Percentiles rank a stretch among this genome's conserved stretches.
These are phyloP conservation scores for Sphaerolaimus hirsutus DNA, from an alignment of 2,888 invertebrate species.

Conservation along the genomic window DNA sequence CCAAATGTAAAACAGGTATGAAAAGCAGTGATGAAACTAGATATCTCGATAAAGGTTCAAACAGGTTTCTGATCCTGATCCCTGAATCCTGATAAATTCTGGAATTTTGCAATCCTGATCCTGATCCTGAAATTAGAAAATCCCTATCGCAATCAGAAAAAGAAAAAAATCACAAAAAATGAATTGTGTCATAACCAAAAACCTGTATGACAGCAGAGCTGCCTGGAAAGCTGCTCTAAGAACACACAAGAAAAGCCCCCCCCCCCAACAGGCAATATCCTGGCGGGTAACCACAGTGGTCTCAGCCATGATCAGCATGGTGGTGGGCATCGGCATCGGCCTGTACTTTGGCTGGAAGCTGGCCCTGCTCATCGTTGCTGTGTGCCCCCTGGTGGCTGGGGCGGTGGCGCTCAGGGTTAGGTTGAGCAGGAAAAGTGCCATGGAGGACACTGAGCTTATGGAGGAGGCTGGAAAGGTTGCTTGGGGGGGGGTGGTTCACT, in stretches of 20 bases:
- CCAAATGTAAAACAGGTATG: slow-evolving; percentile 28
- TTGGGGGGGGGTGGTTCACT: too few relatives aligned
- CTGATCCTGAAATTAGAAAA: too few relatives aligned
- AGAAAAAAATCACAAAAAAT: too few relatives aligned
- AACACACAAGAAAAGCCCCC: not conserved
- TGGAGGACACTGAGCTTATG: slow-evolving; percentile 28
- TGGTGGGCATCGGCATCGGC: slow-evolving; percentile 23
- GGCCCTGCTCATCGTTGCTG: slow-evolving; percentile 23
- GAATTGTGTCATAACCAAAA: too few relatives aligned
- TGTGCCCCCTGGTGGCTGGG: slow-evolving; percentile 23
- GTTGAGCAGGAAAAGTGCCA: slow-evolving; percentile 26
- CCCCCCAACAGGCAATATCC: slow-evolving; percentile 27
- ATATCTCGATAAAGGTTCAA: too few relatives aligned
- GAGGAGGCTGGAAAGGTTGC: slow-evolving; percentile 33
- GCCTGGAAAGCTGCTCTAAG: not conserved
- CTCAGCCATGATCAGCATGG: slow-evolving; percentile 22
- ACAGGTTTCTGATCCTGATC: not conserved
- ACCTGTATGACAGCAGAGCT: not conserved
- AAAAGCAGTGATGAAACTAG: too few relatives aligned
- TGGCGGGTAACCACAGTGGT: slow-evolving; percentile 21
- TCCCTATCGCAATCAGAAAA: too few relatives aligned
- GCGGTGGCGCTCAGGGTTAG: slow-evolving; percentile 24
- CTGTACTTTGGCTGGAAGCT: slow-evolving; percentile 28
- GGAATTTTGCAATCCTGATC: too few relatives aligned
- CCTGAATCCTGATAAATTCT: too few relatives aligned